Base-by-base conservation (phyloP, 2,113 vertebrate genomes). In the Junco hyemalis region DNA sequence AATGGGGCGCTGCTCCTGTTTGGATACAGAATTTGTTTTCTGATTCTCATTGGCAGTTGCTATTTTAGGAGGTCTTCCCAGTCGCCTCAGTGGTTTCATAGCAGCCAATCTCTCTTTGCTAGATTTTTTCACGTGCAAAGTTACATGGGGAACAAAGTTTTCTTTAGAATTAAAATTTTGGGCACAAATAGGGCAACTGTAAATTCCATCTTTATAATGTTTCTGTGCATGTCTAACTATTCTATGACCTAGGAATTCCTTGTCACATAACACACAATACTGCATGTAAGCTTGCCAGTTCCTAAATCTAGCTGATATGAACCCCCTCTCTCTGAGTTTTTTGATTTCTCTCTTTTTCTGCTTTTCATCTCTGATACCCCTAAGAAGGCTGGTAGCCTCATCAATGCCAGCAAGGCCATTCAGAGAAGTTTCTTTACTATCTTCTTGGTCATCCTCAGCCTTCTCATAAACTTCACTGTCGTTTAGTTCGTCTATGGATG, bases 211-310 rank as follows among this genome's bases (percentile, higher is more conserved):
- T 96, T 97, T 99, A 42, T 98, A 98, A 97, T 99, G 99, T 94
- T 98, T 99, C 86, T 99, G 99, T 66, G 99, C 99, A 87, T 99
- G 99, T 12, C 99, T 98, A 45, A 99, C 99, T 96, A 99, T 99
- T 96, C 99, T 96, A 33, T 99, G 99, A 71, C 99, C 99, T 8
- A 99, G 98, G 70, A 99, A 99, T 96, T 99, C 99, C 96, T 99
- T 99, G 97, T 99, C 99, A 22, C 99, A 99, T 16, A 99, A 95
- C 57, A 99, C 99, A 76, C 99, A 99, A 97, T 99, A 99, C 92
- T 99, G 99, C 99, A 99, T 99, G 69, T 99, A 99, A 57, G 98
- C 99, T 94, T 99, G 99, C 99, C 99, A 99, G 96, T 99, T 99
- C 81, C 99, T 97, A 96, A 99, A 99, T 50, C 99, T 98, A 48